Evolutionary conservation across 2,797 vertebrate species (phyloP).

Genomic region (Pantherophis alleghaniensis): DNA sequence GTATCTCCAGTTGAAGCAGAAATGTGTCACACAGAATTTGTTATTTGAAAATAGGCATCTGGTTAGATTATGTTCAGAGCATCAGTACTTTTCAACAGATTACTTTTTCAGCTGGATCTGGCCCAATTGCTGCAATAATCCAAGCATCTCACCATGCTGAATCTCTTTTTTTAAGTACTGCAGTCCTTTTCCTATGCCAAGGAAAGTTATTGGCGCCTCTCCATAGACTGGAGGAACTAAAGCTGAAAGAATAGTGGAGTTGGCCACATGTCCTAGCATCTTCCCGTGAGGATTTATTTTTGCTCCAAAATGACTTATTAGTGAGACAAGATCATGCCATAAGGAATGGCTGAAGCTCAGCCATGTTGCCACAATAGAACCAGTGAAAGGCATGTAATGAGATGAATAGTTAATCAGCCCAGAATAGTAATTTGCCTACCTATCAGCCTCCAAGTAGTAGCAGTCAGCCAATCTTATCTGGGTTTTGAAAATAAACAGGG

Average conservation of each 20-base stretch:
- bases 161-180: slow-evolving; percentile 4
- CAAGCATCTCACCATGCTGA: slow-evolving; percentile 1
- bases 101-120: not conserved
- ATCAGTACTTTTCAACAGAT: not conserved
- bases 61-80: not conserved
- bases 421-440: not conserved
- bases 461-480: not conserved
- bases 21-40: not conserved
- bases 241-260: not conserved
- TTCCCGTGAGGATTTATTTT: not conserved
- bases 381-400: not conserved
- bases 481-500: not conserved
- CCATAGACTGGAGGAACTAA: not conserved
- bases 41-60: slow-evolving; percentile 10
- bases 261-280: not conserved
- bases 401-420: not conserved
- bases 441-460: not conserved
- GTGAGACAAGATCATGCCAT: not conserved
- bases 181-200: not conserved
- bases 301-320: not conserved
- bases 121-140: not conserved
- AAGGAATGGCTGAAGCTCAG: not conserved
- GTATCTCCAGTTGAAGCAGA: slow-evolving; percentile 3
- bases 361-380: not conserved
- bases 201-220: not conserved